These are phyloP conservation scores for Venusia cambrica DNA, from an alignment of 2,888 invertebrate genomes.

Conservation along the genomic window DNA sequence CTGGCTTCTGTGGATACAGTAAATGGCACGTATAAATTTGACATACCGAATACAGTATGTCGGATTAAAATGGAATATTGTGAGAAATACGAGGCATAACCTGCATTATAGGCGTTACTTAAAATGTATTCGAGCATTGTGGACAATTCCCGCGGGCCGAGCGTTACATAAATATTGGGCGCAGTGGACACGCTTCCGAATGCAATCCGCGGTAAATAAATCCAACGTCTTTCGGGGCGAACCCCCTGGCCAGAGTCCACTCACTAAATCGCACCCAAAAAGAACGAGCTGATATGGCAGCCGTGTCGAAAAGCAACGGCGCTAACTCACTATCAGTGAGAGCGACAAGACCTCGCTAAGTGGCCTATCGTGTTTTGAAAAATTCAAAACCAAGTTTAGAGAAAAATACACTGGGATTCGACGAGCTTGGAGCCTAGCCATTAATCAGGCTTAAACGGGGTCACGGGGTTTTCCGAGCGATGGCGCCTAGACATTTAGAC, in stretches of 20 bases:
- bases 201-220: slow-evolving; percentile 65
- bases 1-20: slow-evolving; percentile 28
- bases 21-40: slow-evolving; percentile 51
- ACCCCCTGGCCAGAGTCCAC: slow-evolving; percentile 58
- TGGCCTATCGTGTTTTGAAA: slow-evolving; percentile 77
- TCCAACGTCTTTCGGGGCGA: slow-evolving; percentile 59
- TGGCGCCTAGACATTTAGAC: slow-evolving; percentile 49
- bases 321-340: slow-evolving; percentile 68
- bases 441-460: slow-evolving; percentile 68
- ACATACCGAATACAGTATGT: slow-evolving; percentile 42
- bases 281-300: slow-evolving; percentile 69
- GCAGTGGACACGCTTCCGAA: slow-evolving; percentile 68
- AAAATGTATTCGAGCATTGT: slow-evolving; percentile 71
- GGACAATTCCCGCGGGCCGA: slow-evolving; percentile 55
- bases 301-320: slow-evolving; percentile 67
- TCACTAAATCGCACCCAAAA: slow-evolving; percentile 74
- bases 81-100: slow-evolving; percentile 61
- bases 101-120: slow-evolving; percentile 61
- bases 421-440: slow-evolving; percentile 39
- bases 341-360: slow-evolving; percentile 70
- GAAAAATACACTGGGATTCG: slow-evolving; percentile 52
- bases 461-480: slow-evolving; percentile 46
- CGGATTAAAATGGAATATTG: slow-evolving; percentile 59
- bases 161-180: slow-evolving; percentile 70
- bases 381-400: slow-evolving; percentile 57